These are phyloP conservation scores for Onychostruthus taczanowskii DNA, from an alignment of 2,113 vertebrate genomes.

Conservation along the genomic window DNA sequence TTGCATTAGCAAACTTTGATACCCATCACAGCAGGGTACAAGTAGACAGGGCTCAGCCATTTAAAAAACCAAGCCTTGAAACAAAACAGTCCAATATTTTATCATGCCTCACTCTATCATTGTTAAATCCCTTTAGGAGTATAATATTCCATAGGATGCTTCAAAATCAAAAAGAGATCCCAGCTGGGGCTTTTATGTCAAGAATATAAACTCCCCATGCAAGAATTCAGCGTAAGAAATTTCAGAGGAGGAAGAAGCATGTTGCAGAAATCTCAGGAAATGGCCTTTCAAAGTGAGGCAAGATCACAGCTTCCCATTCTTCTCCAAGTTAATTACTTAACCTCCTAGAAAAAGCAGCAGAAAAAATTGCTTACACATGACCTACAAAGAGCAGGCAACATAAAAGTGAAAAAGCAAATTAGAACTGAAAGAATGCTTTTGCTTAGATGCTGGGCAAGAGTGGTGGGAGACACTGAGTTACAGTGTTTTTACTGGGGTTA, in stretches of 20 bases:
- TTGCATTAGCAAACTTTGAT: neutral
- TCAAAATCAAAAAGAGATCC: neutral
- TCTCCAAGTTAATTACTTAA: conserved; percentile 53
- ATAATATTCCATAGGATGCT: neutral
- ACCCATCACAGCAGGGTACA: neutral
- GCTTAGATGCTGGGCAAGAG: neutral
- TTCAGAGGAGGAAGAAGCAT: neutral
- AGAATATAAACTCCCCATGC: neutral
- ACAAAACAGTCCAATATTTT: neutral
- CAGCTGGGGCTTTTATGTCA: neutral
- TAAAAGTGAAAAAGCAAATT: neutral
- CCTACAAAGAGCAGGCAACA: conserved; percentile 26
- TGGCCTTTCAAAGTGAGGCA: neutral
- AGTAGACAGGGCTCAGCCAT: neutral
- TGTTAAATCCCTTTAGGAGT: neutral
- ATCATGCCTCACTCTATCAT: neutral
- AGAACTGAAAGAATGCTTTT: neutral
- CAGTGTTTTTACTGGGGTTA: neutral
- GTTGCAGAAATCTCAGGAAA: conserved; percentile 25
- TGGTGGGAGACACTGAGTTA: neutral
- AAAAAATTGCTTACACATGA: conserved; percentile 45
- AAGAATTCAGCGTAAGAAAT: neutral
- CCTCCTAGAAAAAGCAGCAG: conserved; percentile 37
- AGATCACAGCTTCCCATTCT: conserved; percentile 51
- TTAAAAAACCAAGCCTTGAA: neutral